Base-by-base conservation (phyloP, 2,888 invertebrate species). In the Melinopterus prodromus region DNA sequence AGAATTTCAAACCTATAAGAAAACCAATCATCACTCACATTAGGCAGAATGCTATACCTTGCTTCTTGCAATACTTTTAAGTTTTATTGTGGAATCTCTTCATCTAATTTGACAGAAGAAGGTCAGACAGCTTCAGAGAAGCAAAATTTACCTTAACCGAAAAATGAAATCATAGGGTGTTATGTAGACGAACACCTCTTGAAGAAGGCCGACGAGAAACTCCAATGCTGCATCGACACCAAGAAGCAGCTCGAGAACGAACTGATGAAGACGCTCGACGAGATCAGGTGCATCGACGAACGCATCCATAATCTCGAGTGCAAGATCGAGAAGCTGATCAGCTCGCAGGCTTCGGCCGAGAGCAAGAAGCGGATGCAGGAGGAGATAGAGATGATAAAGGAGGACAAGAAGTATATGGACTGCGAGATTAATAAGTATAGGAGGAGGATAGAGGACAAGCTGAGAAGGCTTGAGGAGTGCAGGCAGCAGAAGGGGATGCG, bases 351-450 rank as follows among this genome's bases (percentile, higher is more conserved):
- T 16, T 70, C 70, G 70, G 6, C 14, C 70, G 70, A 70, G 70
- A 16, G 16, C 15, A 70, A 70, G 16, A 70, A 70, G 15, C 16
- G 70, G 6, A 70, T 70, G 16, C 70, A 70, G 16, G 70, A 70
- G 70, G 70, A 79, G 70, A 35, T 79, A 15, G 77, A 79, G 38
- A 69, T 37, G 16, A 79, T 79, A 36, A 79, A 77, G 69, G 72
- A 79, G 70, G 79, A 79, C 15, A 79, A 79, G 16, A 74, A 79
- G 26, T 79, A 77, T 16, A 79, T 79, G 77, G 77, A 74, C n/a
- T 74, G 74, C 77, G 79, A 79, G 72, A 69, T 79, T 0, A 77
- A 77, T 16, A 77, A 77, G 35, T 79, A 77, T 36, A 16, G 70
- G 15, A 38, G 14, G 70, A 70, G 16, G 14, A 6, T 70, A 6